phyloP scores from a whole-genome alignment of 1,140 invertebrate genomes.

The Catajapyx aquilonaris region DNA sequence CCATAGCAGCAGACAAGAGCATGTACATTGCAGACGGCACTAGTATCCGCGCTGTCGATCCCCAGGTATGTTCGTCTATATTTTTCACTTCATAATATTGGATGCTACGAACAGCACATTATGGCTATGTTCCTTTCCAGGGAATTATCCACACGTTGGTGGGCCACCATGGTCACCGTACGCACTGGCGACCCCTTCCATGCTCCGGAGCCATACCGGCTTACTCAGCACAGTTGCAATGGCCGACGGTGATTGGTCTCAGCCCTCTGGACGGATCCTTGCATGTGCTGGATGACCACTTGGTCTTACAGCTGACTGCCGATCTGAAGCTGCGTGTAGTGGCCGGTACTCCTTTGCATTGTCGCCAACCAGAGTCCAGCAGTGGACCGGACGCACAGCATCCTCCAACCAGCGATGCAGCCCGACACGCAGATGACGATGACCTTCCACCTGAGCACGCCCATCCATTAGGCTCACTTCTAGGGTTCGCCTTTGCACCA shows the following conservation, averaged over 20 bases:
- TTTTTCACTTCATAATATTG: too few species aligned
- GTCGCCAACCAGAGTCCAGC: slow-evolving; percentile 25
- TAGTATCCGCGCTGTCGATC: slow-evolving; percentile 76
- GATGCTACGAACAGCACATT: too few species aligned
- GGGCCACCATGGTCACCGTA: slow-evolving; percentile 76
- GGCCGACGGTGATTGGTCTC: slow-evolving; percentile 82
- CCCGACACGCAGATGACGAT: slow-evolving; percentile 14
- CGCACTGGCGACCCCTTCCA: slow-evolving; percentile 72
- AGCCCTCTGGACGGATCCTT: slow-evolving; percentile 83
- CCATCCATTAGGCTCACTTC: slow-evolving; percentile 42
- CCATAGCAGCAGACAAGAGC: slow-evolving; percentile 70
- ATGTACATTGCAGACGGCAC: slow-evolving; percentile 90
- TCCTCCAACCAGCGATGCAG: too few species aligned
- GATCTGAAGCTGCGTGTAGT: slow-evolving; percentile 62
- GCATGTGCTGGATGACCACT: slow-evolving; percentile 85
- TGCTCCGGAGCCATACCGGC: slow-evolving; percentile 32
- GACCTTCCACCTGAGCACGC: slow-evolving; percentile 24
- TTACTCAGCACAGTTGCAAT: slow-evolving; percentile 55
- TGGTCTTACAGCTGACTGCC: slow-evolving; percentile 75
- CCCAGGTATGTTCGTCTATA: too few species aligned
- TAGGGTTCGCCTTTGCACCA: slow-evolving; percentile 73
- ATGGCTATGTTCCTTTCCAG: too few species aligned
- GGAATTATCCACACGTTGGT: slow-evolving; percentile 89
- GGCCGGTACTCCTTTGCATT: slow-evolving; percentile 77
- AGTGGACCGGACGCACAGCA: slow-evolving; percentile 8